phyloP scores from a whole-genome alignment of 2,888 invertebrate species.

The Laspeyria flexula region DNA sequence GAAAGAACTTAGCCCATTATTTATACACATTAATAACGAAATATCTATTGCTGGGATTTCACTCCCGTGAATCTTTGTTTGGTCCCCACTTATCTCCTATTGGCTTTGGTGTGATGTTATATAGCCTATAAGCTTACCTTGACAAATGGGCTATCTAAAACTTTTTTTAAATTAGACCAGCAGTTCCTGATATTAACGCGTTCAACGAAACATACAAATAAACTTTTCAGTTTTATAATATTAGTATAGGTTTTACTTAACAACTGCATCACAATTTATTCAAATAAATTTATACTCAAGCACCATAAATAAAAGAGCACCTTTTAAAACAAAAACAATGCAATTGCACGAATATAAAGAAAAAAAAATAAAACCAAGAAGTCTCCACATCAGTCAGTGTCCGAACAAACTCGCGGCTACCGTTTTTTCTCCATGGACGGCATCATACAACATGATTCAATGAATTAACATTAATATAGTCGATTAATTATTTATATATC shows the following conservation, averaged over 20 bases:
- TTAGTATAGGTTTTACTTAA: background rate
- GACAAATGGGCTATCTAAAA: too few species aligned
- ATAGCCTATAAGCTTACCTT: too few species aligned
- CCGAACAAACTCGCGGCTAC: constrained; percentile 73
- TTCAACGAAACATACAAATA: too few species aligned
- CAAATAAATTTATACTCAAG: background rate
- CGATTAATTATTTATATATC: constrained; percentile 70
- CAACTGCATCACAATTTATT: background rate
- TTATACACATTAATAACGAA: too few species aligned
- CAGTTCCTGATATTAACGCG: too few species aligned
- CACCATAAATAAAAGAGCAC: constrained; percentile 2
- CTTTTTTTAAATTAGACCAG: too few species aligned
- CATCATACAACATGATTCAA: constrained; percentile 69
- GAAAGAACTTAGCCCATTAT: too few species aligned
- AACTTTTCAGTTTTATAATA: background rate
- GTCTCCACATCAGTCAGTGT: constrained; percentile 72
- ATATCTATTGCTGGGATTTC: too few species aligned
- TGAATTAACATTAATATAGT: constrained; percentile 74
- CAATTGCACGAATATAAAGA: constrained; percentile 41
- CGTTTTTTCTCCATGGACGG: constrained; percentile 72
- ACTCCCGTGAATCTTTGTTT: too few species aligned
- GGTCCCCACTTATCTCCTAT: too few species aligned
- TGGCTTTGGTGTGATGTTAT: too few species aligned
- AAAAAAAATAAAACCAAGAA: constrained; percentile 53
- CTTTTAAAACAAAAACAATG: constrained; percentile 22